Evolutionary conservation across 2,113 vertebrate genomes (phyloP), one percentile per base, ranked within the genome.

Genomic region (Neodontobutis hainanensis): DNA sequence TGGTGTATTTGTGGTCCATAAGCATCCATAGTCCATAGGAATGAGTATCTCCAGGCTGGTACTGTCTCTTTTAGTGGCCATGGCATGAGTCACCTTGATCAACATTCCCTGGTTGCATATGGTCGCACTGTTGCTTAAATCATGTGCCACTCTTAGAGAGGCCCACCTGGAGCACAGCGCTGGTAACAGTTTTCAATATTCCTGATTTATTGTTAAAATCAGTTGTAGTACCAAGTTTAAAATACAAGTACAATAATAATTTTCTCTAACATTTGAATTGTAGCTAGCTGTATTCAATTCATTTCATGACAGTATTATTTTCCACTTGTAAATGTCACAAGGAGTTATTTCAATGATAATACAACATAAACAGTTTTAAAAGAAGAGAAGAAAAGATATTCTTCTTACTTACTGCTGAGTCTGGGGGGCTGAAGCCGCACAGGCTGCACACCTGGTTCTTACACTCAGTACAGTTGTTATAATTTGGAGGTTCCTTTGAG

Each of bases 381-480:
- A 34, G 38, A 32, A 27, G 11, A 12, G 53, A 19, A 35, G 11
- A 7, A 36, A 10, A 3, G 9, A n/a, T 35, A 47, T 44, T 1
- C 0, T 2, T 19, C 9, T 82, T 27, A 27, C 92, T 92, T 89
- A 94, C 92, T 87, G 72, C 89, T 36, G 92, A 92, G 80, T 93
- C 92, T 8, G 92, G 92, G 36, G 97, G 97, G 85, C 98, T 98
- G 89, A 99, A 99, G 5, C 97, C 97, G 82, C 97, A 99, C 12
- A 97, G 92, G 81, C 95, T 98, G 92, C 97, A 99, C 75, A 99
- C 97, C 50, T 95, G 92, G 11, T 90, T 94, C 61, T 94, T 94
- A 91, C 97, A 99, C 89, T 95, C 94, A 0, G 97, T 99, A 78
- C 97, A 99, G 0, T 92, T 95, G 78, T 84, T 95, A 86, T 94